Evolutionary conservation across 2,113 vertebrate genomes (phyloP), one percentile per base, ranked within the genome.

Genomic region (Eonycteris spelaea): DNA sequence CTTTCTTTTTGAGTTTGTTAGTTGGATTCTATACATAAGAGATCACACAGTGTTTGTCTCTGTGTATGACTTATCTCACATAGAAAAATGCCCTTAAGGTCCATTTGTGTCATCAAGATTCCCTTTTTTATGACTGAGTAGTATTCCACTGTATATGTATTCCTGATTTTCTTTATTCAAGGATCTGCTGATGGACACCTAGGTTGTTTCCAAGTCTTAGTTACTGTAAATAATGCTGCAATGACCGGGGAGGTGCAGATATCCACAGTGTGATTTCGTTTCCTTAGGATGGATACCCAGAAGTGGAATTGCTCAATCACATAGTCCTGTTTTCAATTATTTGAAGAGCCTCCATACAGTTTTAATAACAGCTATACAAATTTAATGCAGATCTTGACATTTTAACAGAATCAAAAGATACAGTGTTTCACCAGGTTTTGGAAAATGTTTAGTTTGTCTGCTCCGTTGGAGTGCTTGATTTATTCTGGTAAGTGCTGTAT

Each of bases 401-500:
- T 91, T 91, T 67, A 97, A 82, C 33, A 48, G 14, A 40, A 84
- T 43, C 16, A 40, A 55, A 86, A 55, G 26, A 45, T 65, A 75
- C 86, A 30, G 7, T 12, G 24, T 9, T 26, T 7, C 19, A 38
- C 7, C 19, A 10, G 10, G 51, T 43, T 88, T 19, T 15, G 48
- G 38, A 53, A 90, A 78, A 13, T 40, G n/a, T 5, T 38, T 8
- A 78, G 1, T 28, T 28, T 2, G 7, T 26, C 18, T 89, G 0
- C 78, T 59, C 84, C 92, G 97, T 0, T 19, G 48, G 18, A 21
- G 14, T 40, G 61, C 30, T 1, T 53, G 22, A 38, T 22, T 40
- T 95, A 30, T 90, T 33, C 80, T 96, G 97, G 96, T 19, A 97
- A 30, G 19, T 19, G 38, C 26, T 96, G 77, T 98, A 98, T 75